Conservation (phyloP, 2,888 invertebrate genomes). For the Leucoptera coffeella region DNA sequence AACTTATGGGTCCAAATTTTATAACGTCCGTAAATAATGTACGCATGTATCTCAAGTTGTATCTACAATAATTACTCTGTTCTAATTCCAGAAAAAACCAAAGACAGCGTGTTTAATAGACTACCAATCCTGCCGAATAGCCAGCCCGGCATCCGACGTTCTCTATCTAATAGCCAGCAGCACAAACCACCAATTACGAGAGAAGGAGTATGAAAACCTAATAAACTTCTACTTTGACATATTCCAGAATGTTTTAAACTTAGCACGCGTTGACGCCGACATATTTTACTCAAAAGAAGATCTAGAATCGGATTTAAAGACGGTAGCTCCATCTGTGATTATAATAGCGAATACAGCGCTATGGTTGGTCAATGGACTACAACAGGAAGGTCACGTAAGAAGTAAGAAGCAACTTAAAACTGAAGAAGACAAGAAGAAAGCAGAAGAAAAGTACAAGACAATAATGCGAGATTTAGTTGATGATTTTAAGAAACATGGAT, state of each 20-base stretch:
- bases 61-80: not conserved
- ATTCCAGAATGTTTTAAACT: slow-evolving; percentile 13
- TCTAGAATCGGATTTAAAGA: slow-evolving; percentile 21
- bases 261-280: slow-evolving; percentile 11
- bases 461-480: slow-evolving; percentile 22
- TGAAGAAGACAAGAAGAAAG: slow-evolving; percentile 15
- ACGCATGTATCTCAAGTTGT: no score
- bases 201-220: slow-evolving; percentile 13
- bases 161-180: slow-evolving; percentile 29
- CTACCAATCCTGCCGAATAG: slow-evolving; percentile 26
- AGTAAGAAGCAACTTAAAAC: slow-evolving; percentile 20
- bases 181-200: slow-evolving; percentile 16
- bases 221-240: slow-evolving; percentile 21
- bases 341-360: slow-evolving; percentile 33
- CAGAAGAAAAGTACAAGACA: slow-evolving; percentile 17
- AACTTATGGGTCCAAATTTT: no score
- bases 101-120: slow-evolving; percentile 30
- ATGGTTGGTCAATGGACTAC: slow-evolving; percentile 30
- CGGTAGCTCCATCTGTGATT: slow-evolving; percentile 25
- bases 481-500: slow-evolving; percentile 22
- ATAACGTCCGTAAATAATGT: no score
- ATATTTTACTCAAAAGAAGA: slow-evolving; percentile 16
- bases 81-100: slow-evolving; percentile 11
- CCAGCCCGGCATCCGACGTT: slow-evolving; percentile 28
- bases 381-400: slow-evolving; percentile 32